Evolutionary conservation across 2,797 vertebrate genomes (phyloP).

Genomic region (Paedocypris micromegethes): DNA sequence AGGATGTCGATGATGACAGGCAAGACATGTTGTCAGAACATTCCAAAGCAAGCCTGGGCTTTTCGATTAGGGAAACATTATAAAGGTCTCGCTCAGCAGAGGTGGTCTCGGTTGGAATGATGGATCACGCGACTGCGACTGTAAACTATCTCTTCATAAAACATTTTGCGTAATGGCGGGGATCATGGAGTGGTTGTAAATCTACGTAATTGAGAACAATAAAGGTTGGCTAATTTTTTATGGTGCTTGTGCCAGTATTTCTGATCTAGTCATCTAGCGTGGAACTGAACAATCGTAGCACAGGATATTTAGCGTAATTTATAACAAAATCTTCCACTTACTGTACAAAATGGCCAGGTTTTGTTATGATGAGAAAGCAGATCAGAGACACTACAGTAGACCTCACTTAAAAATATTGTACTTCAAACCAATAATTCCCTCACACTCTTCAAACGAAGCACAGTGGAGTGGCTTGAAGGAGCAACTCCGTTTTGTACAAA

Average conservation of each 20-base stretch:
- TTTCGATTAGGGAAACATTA: constrained; percentile 2
- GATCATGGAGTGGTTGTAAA: constrained; percentile 23
- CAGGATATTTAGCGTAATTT: too few relatives aligned
- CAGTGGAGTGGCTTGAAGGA: too few relatives aligned
- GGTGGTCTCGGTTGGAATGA: background rate
- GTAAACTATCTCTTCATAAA: constrained; percentile 12
- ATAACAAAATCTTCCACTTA: too few relatives aligned
- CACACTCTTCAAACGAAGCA: too few relatives aligned
- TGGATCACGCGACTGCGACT: constrained; percentile 6
- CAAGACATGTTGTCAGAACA: background rate
- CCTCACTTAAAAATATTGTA: too few relatives aligned
- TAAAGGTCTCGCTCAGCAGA: background rate
- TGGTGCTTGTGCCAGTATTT: constrained; percentile 6
- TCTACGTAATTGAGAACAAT: constrained; percentile 14
- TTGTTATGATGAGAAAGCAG: too few relatives aligned
- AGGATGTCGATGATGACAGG: background rate
- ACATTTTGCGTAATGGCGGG: constrained; percentile 6
- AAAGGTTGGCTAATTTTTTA: constrained; percentile 14
- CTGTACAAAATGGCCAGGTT: too few relatives aligned
- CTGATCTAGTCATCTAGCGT: constrained; percentile 6
- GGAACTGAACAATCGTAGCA: background rate
- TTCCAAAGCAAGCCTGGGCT: background rate
- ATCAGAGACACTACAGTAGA: too few relatives aligned
- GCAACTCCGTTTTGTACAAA: too few relatives aligned
- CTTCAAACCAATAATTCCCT: too few relatives aligned